Base-by-base conservation (phyloP, 2,888 invertebrate genomes). In the Bellardia bayeri region DNA sequence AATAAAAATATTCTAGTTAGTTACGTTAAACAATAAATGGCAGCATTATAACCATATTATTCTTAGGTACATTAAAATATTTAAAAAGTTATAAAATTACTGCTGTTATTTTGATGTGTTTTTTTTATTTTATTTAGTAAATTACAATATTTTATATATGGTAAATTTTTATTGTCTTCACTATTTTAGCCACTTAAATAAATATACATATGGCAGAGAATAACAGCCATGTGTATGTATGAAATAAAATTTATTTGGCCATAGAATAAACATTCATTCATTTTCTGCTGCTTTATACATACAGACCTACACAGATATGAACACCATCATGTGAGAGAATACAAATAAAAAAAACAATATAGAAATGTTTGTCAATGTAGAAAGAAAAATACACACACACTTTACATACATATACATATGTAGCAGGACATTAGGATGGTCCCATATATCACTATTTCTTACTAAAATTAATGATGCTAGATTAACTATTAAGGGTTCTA, bases 191-290 rank as follows among this genome's bases (percentile, higher is more conserved):
- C 81, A 81, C 58, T 81, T 72, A 56, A 72, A 81, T 81, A 56
- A 23, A 54, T 14, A 45, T 80, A 54, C 51, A 45, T 80, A 80
- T 71, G 51, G 45, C 42, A 16, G 30, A 49, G 16, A 54, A 72
- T 81, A 81, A 72, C 64, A 64, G 40, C 3, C 33, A 33, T 33
- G 5, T 5, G 5, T 33, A 33, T 33, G 33, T 33, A 37, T 37
- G 40, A 69, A 69, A 76, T 71, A 69, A 63, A 76, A 76, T 83
- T 83, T 83, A 76, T 83, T 83, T 76, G 54, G 76, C 37, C 69
- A 76, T 63, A 61, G 33, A 6, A 63, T 42, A 76, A 83, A 83
- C 76, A 83, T 76, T 71, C 63, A 42, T 76, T 76, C 23, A 23
- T 23, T 23, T 23, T 23, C 23, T 23, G 23, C 23, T 76, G 71